A percentile compares a stretch with the other conserved stretches of the same genome.
phyloP scores from a whole-genome alignment of 2,888 invertebrate species.

The Bombylius major region DNA sequence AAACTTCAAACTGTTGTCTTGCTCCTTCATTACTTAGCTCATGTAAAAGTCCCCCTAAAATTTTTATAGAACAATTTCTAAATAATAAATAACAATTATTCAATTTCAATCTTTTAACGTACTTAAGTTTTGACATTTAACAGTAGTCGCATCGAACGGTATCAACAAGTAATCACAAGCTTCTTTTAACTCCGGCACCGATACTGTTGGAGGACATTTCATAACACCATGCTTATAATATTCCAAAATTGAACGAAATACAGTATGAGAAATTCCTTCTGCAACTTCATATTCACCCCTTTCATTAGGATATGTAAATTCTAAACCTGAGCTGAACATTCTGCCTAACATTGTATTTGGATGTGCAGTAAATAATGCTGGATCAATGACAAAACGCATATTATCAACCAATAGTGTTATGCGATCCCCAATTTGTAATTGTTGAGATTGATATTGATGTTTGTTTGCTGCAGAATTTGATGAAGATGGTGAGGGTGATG shows the following conservation, averaged over 20 bases:
- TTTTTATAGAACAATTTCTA: slow-evolving; percentile 1
- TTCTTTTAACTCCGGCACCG: slow-evolving; percentile 92
- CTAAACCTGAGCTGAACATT: slow-evolving; percentile 89
- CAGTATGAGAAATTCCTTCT: slow-evolving; percentile 89
- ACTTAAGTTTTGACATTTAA: slow-evolving; percentile 93
- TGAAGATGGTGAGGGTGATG: background rate
- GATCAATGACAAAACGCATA: slow-evolving; percentile 87
- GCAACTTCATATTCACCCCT: slow-evolving; percentile 95
- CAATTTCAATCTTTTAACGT: slow-evolving; percentile 32
- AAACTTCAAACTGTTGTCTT: slow-evolving; percentile 88
- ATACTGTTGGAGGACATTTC: slow-evolving; percentile 88
- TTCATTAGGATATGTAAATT: slow-evolving; percentile 89
- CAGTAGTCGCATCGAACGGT: slow-evolving; percentile 92
- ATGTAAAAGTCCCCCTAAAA: slow-evolving; percentile 76
- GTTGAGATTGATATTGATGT: slow-evolving; percentile 4
- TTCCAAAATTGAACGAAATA: slow-evolving; percentile 90
- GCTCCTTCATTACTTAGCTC: slow-evolving; percentile 99
- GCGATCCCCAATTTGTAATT: slow-evolving; percentile 42
- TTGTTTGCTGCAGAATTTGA: background rate
- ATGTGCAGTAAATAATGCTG: slow-evolving; percentile 82
- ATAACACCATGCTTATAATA: slow-evolving; percentile 87
- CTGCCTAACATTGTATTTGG: slow-evolving; percentile 99
- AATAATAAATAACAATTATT: slow-evolving; percentile 2
- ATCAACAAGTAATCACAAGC: slow-evolving; percentile 97
- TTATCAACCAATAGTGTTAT: slow-evolving; percentile 94